phyloP scores from a whole-genome alignment of 2,113 vertebrate genomes.

The Xiphophorus hellerii region DNA sequence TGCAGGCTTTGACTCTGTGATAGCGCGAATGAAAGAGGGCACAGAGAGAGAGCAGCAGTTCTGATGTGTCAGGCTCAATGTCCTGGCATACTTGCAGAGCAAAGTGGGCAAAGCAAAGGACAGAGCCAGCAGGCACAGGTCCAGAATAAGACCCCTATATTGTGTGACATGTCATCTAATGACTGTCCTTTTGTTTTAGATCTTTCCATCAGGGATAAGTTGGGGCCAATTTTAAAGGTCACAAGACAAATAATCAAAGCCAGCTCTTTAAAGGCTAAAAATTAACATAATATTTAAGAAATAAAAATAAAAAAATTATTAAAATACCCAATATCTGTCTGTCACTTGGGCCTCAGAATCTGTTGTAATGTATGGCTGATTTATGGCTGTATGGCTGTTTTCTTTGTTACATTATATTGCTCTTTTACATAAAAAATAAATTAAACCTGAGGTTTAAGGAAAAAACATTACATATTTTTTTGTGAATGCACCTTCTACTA shows the following conservation, averaged over 20 bases:
- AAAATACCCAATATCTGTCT: neutral
- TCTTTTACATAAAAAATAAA: too few relatives aligned
- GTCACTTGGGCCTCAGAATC: conserved; percentile 13
- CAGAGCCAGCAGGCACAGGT: conserved; percentile 78
- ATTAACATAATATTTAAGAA: conserved; percentile 5
- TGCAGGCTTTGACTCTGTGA: conserved; percentile 78
- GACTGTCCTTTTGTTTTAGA: conserved; percentile 77
- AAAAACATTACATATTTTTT: too few relatives aligned
- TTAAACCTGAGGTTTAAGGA: too few relatives aligned
- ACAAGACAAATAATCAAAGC: conserved; percentile 53
- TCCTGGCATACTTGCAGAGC: conserved; percentile 76
- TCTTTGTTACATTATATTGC: too few relatives aligned
- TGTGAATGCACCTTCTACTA: neutral
- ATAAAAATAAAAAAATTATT: neutral
- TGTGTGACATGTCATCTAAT: conserved; percentile 79
- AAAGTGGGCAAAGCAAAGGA: conserved; percentile 79
- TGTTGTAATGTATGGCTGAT: conserved; percentile 9
- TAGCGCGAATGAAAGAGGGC: conserved; percentile 80
- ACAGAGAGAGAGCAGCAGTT: conserved; percentile 78
- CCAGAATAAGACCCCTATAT: conserved; percentile 72
- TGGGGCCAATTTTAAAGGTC: conserved; percentile 68
- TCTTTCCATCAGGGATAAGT: conserved; percentile 62
- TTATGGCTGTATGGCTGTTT: too few relatives aligned
- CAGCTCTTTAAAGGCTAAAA: conserved; percentile 22
- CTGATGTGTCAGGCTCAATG: conserved; percentile 81